phyloP scores from a whole-genome alignment of 92 coral and sea anemone species.

The Zoanthus gigantus region DNA sequence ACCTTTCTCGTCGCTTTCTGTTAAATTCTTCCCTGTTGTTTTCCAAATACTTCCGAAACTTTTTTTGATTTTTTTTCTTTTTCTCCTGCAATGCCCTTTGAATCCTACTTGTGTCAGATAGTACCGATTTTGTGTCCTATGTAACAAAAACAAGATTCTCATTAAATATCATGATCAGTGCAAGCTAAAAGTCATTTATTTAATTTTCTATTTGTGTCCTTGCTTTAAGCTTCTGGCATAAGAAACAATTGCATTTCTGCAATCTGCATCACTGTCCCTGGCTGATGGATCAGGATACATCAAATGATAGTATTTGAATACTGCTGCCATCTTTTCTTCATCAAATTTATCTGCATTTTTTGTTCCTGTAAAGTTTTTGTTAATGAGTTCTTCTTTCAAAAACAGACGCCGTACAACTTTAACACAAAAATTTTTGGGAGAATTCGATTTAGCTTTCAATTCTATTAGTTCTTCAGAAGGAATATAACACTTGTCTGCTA shows the following conservation, averaged over 20 bases:
- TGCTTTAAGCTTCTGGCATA: neutral
- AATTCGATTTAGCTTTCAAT: neutral
- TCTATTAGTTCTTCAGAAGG: neutral
- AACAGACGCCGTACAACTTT: neutral
- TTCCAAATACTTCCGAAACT: neutral
- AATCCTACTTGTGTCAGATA: neutral
- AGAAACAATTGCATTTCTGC: neutral
- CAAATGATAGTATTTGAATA: neutral
- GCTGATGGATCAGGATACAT: neutral
- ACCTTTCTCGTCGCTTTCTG: neutral
- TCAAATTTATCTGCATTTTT: constrained; percentile 8
- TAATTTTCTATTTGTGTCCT: neutral
- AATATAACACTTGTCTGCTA: neutral
- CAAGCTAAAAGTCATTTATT: no score
- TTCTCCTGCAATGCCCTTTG: neutral
- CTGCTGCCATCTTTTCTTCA: neutral
- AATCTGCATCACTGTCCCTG: neutral
- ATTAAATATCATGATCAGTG: neutral
- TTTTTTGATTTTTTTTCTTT: neutral
- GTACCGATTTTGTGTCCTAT: neutral
- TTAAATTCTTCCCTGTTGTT: neutral
- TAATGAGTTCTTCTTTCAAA: neutral
- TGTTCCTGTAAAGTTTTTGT: neutral
- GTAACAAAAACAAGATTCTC: neutral
- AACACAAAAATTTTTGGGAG: neutral